Conservation (phyloP, 2,888 invertebrate species). For the Drosophila helvetica region DNA sequence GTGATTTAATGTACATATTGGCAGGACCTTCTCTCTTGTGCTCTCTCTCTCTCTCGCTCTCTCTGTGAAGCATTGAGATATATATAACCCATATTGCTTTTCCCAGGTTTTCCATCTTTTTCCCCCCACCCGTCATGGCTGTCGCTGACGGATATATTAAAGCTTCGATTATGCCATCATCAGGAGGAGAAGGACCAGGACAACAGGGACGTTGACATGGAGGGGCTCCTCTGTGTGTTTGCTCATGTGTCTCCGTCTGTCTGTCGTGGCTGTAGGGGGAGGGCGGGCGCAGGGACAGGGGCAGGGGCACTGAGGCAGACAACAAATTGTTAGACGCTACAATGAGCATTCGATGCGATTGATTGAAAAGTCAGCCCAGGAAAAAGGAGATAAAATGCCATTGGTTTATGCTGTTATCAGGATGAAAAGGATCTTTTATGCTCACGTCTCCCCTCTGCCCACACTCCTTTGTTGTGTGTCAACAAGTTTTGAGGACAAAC, state of each 20-base stretch:
- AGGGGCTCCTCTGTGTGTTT: neutral
- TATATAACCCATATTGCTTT: constrained; percentile 6
- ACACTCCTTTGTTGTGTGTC: constrained; percentile 45
- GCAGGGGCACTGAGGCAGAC: constrained; percentile 25
- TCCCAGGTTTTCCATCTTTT: constrained; percentile 60
- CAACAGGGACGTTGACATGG: too few relatives aligned
- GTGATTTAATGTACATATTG: constrained; percentile 71
- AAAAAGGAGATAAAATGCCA: constrained; percentile 68
- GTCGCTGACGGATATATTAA: constrained; percentile 53
- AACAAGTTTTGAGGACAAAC: constrained; percentile 73
- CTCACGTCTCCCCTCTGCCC: constrained; percentile 10
- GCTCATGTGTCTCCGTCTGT: neutral
- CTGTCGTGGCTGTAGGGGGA: neutral
- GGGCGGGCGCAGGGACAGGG: too few relatives aligned
- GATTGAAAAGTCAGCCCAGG: constrained; percentile 70
- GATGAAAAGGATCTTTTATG: constrained; percentile 30
- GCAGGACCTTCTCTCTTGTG: constrained; percentile 10
- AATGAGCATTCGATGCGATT: constrained; percentile 78
- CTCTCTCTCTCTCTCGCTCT: neutral
- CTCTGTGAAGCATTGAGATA: neutral
- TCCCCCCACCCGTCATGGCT: constrained; percentile 38
- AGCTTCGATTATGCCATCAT: constrained; percentile 66
- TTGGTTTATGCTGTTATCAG: constrained; percentile 51
- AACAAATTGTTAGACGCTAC: constrained; percentile 75
- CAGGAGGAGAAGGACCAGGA: constrained; percentile 5